Evolutionary conservation across 1,140 invertebrate genomes (phyloP).

Genomic region (Drosophila sechellia): DNA sequence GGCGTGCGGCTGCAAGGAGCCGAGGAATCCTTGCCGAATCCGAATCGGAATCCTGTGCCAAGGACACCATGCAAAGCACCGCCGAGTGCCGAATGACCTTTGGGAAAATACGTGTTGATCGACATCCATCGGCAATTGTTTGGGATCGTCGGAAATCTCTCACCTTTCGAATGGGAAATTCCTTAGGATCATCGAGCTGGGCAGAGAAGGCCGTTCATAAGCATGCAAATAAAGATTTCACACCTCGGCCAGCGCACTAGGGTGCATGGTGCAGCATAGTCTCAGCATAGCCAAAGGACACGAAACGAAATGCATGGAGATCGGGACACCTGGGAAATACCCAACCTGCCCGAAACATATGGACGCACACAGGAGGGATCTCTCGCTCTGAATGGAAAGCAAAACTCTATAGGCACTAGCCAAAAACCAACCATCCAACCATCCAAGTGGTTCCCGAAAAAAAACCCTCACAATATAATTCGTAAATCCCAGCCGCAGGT

Average conservation of each 20-base stretch:
- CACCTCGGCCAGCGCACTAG: constrained; percentile 51
- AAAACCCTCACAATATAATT: constrained; percentile 61
- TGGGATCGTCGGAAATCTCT: constrained; percentile 52
- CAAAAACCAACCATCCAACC: too few relatives aligned
- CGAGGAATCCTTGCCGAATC: constrained; percentile 5
- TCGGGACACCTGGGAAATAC: constrained; percentile 58
- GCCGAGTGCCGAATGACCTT: constrained; percentile 49
- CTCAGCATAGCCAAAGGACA: background rate
- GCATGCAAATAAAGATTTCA: constrained; percentile 83
- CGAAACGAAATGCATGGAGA: background rate
- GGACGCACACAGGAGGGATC: constrained; percentile 19
- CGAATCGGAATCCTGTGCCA: constrained; percentile 22
- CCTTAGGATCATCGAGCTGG: constrained; percentile 42
- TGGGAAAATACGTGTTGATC: constrained; percentile 69
- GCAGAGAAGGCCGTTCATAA: constrained; percentile 38
- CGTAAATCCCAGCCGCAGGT: constrained; percentile 81
- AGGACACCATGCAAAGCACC: constrained; percentile 34
- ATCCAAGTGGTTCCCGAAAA: constrained; percentile 25
- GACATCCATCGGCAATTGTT: constrained; percentile 33
- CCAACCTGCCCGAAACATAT: constrained; percentile 52
- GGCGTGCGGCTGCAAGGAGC: constrained; percentile 24
- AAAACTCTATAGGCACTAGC: constrained; percentile 1
- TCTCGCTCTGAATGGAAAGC: constrained; percentile 26
- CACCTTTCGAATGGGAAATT: constrained; percentile 80
- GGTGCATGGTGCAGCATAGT: background rate